Evolutionary conservation across 2,797 vertebrate species (phyloP), one percentile per base, ranked within the genome.

Genomic region (Capromys pilorides): DNA sequence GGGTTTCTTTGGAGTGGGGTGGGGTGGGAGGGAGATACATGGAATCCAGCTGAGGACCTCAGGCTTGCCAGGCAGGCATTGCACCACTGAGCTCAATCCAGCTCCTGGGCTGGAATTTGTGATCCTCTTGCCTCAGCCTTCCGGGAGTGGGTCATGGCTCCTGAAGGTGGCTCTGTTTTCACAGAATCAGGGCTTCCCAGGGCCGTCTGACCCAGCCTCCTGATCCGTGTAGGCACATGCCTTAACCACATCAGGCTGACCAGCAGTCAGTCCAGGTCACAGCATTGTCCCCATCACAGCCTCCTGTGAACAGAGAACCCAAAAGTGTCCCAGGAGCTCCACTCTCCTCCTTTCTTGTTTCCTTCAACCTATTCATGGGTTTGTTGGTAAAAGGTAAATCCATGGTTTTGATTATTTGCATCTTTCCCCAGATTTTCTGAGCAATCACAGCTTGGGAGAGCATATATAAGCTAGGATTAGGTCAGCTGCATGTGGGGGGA

Each of bases 331-430:
- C 21, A n/a, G 36, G 49, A 73, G 22, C 2, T 59, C 45, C 33
- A 36, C 31, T 64, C 26, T 31, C 31, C 22, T 51, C 6, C 49
- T 36, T 62, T 64, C 19, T 28, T 8, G 5, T 81, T 69, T 16
- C 49, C 36, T 69, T n/a, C 28, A n/a, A 22, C 14, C 2, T n/a
- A 28, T 26, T 85, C 10, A 16, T 31, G 54, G 24, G 66, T 90
- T 84, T 84, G 41, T 54, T 75, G 78, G 22, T 26, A n/a, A 71
- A 96, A 54, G 28, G 31, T 64, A 49, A 39, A 9, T 75, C 84
- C 26, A 33, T 28, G 81, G 26, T 33, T 51, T 36, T 13, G 22
- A 39, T 61, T 83, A 45, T 64, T 41, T 57, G 39, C 41, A 6
- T 41, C 21, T 33, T 81, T 82, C 36, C 16, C 80, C 57, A 8